Base-by-base conservation (phyloP, 2,888 invertebrate species). In the Drosophila buzzatii region DNA sequence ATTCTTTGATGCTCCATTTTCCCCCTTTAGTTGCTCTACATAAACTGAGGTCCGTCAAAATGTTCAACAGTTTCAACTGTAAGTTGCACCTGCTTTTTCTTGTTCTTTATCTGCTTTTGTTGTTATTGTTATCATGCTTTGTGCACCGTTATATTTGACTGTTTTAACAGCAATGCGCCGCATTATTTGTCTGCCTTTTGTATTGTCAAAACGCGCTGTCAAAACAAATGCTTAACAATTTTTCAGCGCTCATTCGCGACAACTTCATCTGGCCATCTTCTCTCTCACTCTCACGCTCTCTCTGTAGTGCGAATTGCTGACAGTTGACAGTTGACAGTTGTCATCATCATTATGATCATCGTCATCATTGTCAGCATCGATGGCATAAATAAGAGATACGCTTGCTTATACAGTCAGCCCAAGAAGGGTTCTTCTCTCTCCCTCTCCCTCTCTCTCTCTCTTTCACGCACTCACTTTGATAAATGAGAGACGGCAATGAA, bases 251-350 rank as follows among this genome's bases (percentile, higher is more conserved):
- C 55, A 63, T 64, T 70, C 51, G 78, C 76, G 70, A 74, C 44
- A 47, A 73, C 62, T 47, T 59, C 44, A 72, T 53, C 44, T 49
- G 9, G 31, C 10, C 23, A 23, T 23, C 23, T 31, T 49, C 49
- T 44, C 33, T 27, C 14, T 18, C 31, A 44, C 33, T 8, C 5
- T 16, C 7, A 5, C 47, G 39, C 27, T 20, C 12, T n/a, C 35
- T 41, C n/a, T 69, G 72, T 66, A 73, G 70, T 66, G 70, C 27
- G 27, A 27, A 59, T 47, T 62, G 88, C 78, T 85, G 84, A 83
- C 84, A 85, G 84, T 82, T 88, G 84, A 83, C 84, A 85, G 84
- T 81, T 87, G 88, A 80, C 85, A 85, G 85, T 85, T 85, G 85
- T 87, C 88, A 85, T 60, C 77, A 74, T 83, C 81, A 62, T 70